phyloP scores from a whole-genome alignment of 1,140 invertebrate species.

The Neodiprion pinetum region DNA sequence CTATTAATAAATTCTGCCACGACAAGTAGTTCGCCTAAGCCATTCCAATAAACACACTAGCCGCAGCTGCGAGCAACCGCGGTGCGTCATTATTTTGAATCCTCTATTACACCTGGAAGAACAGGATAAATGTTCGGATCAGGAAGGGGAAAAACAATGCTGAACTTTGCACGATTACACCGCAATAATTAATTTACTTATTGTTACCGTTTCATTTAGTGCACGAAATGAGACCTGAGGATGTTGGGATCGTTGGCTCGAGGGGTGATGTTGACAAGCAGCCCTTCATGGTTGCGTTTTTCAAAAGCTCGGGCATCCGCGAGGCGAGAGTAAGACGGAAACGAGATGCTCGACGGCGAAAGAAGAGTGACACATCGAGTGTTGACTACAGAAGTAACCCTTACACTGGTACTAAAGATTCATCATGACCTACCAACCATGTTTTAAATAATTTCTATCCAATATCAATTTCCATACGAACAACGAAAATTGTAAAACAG shows the following conservation, averaged over 20 bases:
- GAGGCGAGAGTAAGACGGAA: conserved; percentile 58
- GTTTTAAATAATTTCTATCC: no score
- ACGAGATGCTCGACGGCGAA: conserved; percentile 63
- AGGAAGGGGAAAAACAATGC: not conserved
- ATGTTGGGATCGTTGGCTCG: conserved; percentile 81
- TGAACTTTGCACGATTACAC: conserved; percentile 15
- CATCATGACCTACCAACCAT: conserved; percentile 25
- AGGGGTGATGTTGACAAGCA: conserved; percentile 82
- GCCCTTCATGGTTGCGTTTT: conserved; percentile 88
- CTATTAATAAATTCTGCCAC: conserved; percentile 47
- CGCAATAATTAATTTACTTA: conserved; percentile 23
- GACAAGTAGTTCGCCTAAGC: conserved; percentile 7
- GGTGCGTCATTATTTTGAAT: conserved; percentile 5
- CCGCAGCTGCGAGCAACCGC: not conserved
- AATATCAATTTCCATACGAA: no score
- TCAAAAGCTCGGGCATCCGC: conserved; percentile 70
- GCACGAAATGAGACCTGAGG: conserved; percentile 81
- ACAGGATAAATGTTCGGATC: no score
- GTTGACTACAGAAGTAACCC: conserved; percentile 66
- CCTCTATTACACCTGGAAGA: not conserved
- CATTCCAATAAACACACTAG: conserved; percentile 43
- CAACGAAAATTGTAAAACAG: no score
- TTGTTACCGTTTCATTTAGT: conserved; percentile 62
- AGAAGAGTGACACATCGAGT: conserved; percentile 53
- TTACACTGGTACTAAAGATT: conserved; percentile 61